Percentiles rank a stretch among this genome's conserved stretches.
Evolutionary conservation across 2,888 invertebrate species (phyloP).

Genomic region (Patella caerulea): DNA sequence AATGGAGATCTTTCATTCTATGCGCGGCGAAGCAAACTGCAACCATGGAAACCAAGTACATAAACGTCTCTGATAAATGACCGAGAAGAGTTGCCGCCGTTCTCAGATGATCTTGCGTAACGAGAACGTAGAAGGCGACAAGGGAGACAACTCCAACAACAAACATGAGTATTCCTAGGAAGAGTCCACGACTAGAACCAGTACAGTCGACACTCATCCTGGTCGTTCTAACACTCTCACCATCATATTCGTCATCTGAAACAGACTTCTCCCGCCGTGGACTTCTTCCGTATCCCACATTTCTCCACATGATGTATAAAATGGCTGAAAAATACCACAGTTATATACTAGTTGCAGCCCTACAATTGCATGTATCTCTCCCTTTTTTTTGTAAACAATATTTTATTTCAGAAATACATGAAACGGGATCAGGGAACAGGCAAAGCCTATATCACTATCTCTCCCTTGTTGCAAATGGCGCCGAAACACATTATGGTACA

Average conservation of each 20-base stretch:
- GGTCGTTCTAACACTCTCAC: constrained; percentile 27
- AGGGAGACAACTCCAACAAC: constrained; percentile 77
- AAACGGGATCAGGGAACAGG: too few species aligned
- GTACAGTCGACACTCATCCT: constrained; percentile 83
- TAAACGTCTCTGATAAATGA: constrained; percentile 87
- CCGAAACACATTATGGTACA: too few species aligned
- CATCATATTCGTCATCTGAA: constrained; percentile 27
- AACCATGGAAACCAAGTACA: constrained; percentile 88
- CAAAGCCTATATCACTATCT: too few species aligned
- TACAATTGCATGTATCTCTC: too few species aligned
- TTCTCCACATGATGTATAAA: constrained; percentile 94
- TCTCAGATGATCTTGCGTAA: constrained; percentile 80
- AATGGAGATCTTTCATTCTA: constrained; percentile 76
- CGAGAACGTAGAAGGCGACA: constrained; percentile 95
- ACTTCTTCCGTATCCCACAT: constrained; percentile 75
- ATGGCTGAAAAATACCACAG: constrained; percentile 75
- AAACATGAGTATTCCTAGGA: constrained; percentile 79
- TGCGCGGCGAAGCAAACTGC: constrained; percentile 90
- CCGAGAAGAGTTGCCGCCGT: constrained; percentile 90
- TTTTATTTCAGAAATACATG: too few species aligned
- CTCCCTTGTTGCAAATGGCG: too few species aligned
- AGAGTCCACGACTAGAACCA: constrained; percentile 88
- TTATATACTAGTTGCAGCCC: too few species aligned
- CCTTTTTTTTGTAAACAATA: too few species aligned
- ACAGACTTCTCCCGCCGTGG: background rate